Conservation (phyloP, 2,113 vertebrate genomes). For the Stomatorhinus ivindoensis region DNA sequence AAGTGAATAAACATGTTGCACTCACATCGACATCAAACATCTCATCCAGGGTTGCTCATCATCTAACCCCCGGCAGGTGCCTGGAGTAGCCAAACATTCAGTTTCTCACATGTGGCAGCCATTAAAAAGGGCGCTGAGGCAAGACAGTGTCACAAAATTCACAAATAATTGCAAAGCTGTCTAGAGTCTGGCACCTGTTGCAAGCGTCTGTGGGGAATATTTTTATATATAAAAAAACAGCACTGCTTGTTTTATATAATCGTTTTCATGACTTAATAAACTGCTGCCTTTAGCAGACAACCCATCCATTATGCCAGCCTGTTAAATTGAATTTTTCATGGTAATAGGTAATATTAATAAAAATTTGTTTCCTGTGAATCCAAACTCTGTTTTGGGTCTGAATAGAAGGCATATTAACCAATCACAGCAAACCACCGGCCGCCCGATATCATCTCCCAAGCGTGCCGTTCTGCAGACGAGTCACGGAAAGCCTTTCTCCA, state of each 20-base stretch:
- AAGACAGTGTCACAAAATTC: neutral
- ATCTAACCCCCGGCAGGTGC: neutral
- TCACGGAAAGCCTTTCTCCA: neutral
- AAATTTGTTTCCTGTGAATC: neutral
- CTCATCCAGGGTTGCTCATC: neutral
- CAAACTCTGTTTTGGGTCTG: neutral
- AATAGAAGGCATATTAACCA: neutral
- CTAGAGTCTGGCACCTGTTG: neutral
- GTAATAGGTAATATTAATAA: neutral
- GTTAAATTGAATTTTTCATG: neutral
- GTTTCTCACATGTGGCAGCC: neutral
- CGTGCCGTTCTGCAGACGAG: neutral
- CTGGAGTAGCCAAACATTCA: neutral
- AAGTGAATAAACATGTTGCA: neutral
- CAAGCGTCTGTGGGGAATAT: neutral
- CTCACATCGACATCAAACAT: neutral
- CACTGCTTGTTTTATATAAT: neutral
- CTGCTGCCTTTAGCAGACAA: neutral
- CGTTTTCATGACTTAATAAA: neutral
- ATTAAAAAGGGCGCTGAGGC: neutral
- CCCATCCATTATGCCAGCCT: neutral
- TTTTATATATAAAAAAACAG: neutral
- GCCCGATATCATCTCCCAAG: neutral
- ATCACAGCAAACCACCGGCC: neutral
- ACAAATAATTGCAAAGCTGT: neutral